Percentiles rank a stretch among this genome's conserved stretches.
These are phyloP conservation scores for Aix galericulata DNA, from an alignment of 2,113 vertebrate genomes.

Conservation along the genomic window DNA sequence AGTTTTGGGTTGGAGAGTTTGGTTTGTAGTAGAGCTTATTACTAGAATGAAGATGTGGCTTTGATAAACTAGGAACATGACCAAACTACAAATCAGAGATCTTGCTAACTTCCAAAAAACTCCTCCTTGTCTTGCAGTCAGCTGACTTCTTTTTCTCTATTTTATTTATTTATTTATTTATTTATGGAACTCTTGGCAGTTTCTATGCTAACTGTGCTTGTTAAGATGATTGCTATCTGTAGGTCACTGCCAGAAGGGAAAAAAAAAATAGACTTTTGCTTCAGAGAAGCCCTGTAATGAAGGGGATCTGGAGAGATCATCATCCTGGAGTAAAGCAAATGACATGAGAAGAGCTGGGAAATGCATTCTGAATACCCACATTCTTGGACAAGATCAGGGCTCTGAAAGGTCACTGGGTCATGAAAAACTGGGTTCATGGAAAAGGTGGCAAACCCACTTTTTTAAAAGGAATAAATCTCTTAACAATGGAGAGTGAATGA, in stretches of 20 bases:
- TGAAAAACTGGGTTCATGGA: not conserved
- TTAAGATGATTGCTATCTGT: not conserved
- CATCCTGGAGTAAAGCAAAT: not conserved
- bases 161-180: not conserved
- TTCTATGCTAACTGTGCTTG: not conserved
- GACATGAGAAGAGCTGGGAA: not conserved
- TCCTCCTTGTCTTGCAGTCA: not conserved
- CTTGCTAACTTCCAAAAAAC: not conserved
- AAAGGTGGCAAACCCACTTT: not conserved
- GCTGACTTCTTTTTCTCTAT: not conserved
- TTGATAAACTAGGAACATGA: not conserved
- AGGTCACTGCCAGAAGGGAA: not conserved
- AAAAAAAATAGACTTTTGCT: not conserved
- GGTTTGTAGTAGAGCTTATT: not conserved
- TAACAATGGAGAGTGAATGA: not conserved
- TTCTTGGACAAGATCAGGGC: not conserved
- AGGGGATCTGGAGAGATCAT: not conserved
- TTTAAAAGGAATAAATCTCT: not conserved
- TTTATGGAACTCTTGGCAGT: not conserved
- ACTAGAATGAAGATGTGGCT: not conserved
- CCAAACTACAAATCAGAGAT: not conserved
- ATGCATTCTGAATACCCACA: not conserved
- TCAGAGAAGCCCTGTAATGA: not conserved
- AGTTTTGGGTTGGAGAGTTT: not conserved
- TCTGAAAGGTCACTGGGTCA: not conserved